A percentile compares a stretch with the other conserved stretches of the same genome.
phyloP scores from a whole-genome alignment of 2,797 vertebrate species.

The Alauda arvensis region DNA sequence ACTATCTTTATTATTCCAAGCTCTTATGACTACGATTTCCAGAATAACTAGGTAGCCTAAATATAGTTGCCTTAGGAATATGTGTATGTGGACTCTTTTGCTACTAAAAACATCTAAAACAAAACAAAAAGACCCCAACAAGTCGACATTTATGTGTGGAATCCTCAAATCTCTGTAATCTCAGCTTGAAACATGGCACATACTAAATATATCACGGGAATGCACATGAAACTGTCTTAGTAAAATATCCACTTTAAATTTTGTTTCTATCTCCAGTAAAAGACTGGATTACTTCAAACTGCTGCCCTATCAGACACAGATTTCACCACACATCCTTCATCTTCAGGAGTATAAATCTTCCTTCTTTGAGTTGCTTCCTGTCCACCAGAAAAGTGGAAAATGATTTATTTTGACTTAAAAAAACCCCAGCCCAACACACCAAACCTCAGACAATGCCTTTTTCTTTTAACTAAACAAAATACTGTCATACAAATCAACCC shows the following conservation, averaged over 20 bases:
- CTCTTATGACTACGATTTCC: background rate
- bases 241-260: background rate
- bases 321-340: background rate
- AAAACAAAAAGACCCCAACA: background rate
- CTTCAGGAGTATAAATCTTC: background rate
- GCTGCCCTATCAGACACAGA: background rate
- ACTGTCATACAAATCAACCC: background rate
- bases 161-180: background rate
- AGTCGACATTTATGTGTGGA: fast-evolving
- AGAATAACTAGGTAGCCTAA: background rate
- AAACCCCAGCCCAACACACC: background rate
- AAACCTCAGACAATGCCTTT: background rate
- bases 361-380: background rate
- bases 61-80: background rate
- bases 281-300: background rate
- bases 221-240: background rate
- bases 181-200: background rate
- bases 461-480: background rate
- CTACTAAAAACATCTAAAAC: background rate
- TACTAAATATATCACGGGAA: background rate
- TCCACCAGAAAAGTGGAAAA: background rate
- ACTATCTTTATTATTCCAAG: background rate
- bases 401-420: background rate
- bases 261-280: background rate
- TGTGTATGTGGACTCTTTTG: background rate